Evolutionary conservation across 2,888 invertebrate genomes (phyloP).

Genomic region (Clistopyga incitator): DNA sequence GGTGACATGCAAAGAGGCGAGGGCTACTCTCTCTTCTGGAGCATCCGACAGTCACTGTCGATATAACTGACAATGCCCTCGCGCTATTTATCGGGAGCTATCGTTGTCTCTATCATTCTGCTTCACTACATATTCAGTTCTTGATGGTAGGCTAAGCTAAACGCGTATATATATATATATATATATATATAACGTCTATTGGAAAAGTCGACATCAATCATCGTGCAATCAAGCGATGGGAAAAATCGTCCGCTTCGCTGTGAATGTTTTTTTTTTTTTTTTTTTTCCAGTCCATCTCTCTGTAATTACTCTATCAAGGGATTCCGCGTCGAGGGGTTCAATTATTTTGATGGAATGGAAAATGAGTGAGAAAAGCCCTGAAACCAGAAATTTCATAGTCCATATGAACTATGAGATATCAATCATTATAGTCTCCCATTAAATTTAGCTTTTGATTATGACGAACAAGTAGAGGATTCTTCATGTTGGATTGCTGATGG

Average conservation of each 20-base stretch:
- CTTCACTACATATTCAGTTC: slow-evolving; percentile 25
- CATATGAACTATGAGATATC: slow-evolving; percentile 39
- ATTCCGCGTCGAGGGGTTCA: not conserved
- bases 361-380: slow-evolving; percentile 12
- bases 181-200: slow-evolving; percentile 13
- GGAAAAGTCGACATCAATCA: slow-evolving; percentile 46
- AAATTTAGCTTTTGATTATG: slow-evolving; percentile 46
- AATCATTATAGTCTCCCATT: slow-evolving; percentile 51
- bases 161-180: slow-evolving; percentile 13
- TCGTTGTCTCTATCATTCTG: not conserved
- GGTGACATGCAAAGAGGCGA: slow-evolving; percentile 6
- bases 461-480: slow-evolving; percentile 43
- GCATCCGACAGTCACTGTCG: not conserved
- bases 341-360: slow-evolving; percentile 16
- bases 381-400: slow-evolving; percentile 44
- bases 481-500: slow-evolving; percentile 61
- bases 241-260: slow-evolving; percentile 20
- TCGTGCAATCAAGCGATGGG: slow-evolving; percentile 24
- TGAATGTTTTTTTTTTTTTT: not conserved
- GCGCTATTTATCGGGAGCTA: not conserved
- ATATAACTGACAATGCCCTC: not conserved
- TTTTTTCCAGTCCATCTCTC: not conserved
- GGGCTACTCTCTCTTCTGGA: slow-evolving; percentile 1
- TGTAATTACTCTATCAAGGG: not conserved
- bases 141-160: slow-evolving; percentile 1